Percentiles rank a stretch among this genome's conserved stretches.
Evolutionary conservation across 2,113 vertebrate genomes (phyloP).

Genomic region (Psettodes erumei): DNA sequence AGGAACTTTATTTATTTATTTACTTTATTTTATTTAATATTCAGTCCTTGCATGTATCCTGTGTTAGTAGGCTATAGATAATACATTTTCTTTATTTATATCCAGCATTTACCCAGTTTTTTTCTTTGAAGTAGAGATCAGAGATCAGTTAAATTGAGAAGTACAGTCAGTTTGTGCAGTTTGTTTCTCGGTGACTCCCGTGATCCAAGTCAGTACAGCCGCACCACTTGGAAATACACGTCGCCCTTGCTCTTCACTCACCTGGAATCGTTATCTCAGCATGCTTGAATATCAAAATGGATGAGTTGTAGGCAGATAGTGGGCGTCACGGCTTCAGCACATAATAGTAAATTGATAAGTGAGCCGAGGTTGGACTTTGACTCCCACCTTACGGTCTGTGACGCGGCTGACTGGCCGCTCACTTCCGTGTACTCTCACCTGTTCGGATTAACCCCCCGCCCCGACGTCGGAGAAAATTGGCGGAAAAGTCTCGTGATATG

Average conservation of each 20-base stretch:
- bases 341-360: conserved; percentile 39
- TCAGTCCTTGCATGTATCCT: too few relatives aligned
- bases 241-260: background rate
- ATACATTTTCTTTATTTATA: too few relatives aligned
- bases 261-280: background rate
- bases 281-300: background rate
- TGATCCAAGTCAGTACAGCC: background rate
- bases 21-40: too few relatives aligned
- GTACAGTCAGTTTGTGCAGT: too few relatives aligned
- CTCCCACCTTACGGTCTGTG: background rate
- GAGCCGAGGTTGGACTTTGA: conserved; percentile 69
- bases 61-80: too few relatives aligned
- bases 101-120: too few relatives aligned
- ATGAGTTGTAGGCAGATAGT: conserved; percentile 14
- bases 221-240: background rate
- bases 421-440: conserved; percentile 72
- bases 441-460: background rate
- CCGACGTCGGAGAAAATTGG: background rate
- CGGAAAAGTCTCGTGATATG: background rate
- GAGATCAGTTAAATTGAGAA: too few relatives aligned
- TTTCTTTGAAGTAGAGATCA: too few relatives aligned
- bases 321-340: conserved; percentile 40
- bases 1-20: too few relatives aligned
- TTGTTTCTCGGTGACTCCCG: background rate
- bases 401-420: background rate